A percentile compares a stretch with the other conserved stretches of the same genome.
These are phyloP conservation scores for Noctua fimbriata DNA, from an alignment of 2,888 invertebrate species.

Conservation along the genomic window DNA sequence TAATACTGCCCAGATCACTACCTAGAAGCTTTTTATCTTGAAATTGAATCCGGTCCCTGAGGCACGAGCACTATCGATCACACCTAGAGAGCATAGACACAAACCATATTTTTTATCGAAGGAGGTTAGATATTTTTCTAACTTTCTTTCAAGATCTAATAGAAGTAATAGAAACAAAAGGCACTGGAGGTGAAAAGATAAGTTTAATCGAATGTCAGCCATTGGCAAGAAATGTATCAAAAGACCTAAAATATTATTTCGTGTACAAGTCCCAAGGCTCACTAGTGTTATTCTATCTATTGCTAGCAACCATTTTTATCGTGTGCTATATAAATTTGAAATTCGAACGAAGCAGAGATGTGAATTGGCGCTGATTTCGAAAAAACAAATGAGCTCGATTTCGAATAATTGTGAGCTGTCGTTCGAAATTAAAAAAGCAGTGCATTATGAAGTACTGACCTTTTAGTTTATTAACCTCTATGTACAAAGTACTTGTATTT, in stretches of 20 bases:
- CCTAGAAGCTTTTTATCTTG: constrained; percentile 38
- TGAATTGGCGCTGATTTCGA: neutral
- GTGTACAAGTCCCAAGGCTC: neutral
- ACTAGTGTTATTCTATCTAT: neutral
- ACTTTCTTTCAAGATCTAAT: neutral
- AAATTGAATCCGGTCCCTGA: constrained; percentile 57
- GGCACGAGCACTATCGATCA: constrained; percentile 51
- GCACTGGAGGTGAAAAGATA: constrained; percentile 14
- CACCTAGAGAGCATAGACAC: constrained; percentile 6
- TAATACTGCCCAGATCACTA: constrained; percentile 37
- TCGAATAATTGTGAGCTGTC: neutral
- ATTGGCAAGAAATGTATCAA: constrained; percentile 29
- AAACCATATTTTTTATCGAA: constrained; percentile 12
- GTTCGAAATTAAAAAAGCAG: neutral
- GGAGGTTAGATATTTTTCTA: neutral
- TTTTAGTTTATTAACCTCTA: neutral
- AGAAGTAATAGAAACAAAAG: neutral
- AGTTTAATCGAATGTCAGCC: constrained; percentile 41
- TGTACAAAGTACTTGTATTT: neutral
- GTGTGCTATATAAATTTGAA: neutral
- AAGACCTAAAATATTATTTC: constrained; percentile 43
- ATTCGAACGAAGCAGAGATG: neutral
- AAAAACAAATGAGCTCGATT: constrained; percentile 8
- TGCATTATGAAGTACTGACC: neutral
- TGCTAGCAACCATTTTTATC: neutral